These are phyloP conservation scores for Epizoanthus fatuus DNA, from an alignment of 92 coral and sea anemone genomes.

Conservation along the genomic window DNA sequence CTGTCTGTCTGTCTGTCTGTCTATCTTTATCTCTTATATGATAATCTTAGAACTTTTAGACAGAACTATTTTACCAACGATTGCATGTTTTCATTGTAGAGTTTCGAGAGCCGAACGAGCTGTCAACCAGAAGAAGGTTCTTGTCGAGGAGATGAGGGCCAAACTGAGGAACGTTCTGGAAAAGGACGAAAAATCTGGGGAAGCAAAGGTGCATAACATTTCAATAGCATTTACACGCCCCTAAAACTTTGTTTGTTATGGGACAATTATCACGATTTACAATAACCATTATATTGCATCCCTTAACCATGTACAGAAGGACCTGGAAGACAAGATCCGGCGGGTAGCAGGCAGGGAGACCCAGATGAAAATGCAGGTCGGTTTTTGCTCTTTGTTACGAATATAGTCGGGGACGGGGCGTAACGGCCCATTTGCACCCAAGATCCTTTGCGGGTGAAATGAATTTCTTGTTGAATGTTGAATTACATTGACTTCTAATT, in stretches of 20 bases:
- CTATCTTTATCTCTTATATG: background rate
- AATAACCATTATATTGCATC: too few species aligned
- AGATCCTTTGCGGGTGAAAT: too few species aligned
- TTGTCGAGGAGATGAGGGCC: constrained; percentile 89
- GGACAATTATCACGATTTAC: too few species aligned
- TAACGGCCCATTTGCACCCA: too few species aligned
- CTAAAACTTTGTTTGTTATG: background rate
- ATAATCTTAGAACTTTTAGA: constrained; percentile 3
- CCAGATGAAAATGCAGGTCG: constrained; percentile 79
- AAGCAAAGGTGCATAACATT: constrained; percentile 25
- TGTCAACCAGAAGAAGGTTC: constrained; percentile 85
- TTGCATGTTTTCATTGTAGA: constrained; percentile 11
- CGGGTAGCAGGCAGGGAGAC: constrained; percentile 72
- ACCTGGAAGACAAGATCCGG: constrained; percentile 75
- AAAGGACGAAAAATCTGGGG: constrained; percentile 54
- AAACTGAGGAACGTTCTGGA: constrained; percentile 79
- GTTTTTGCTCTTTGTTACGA: too few species aligned
- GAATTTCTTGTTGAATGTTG: too few species aligned
- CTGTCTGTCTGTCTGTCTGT: too few species aligned
- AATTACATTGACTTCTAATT: too few species aligned
- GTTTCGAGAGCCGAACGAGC: constrained; percentile 80
- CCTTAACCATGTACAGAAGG: constrained; percentile 42
- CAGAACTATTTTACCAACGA: background rate
- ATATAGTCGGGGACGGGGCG: too few species aligned
- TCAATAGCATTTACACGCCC: background rate